Evolutionary conservation across 2,113 vertebrate genomes (phyloP), one percentile per base, ranked within the genome.

Genomic region (Siniperca knerii): DNA sequence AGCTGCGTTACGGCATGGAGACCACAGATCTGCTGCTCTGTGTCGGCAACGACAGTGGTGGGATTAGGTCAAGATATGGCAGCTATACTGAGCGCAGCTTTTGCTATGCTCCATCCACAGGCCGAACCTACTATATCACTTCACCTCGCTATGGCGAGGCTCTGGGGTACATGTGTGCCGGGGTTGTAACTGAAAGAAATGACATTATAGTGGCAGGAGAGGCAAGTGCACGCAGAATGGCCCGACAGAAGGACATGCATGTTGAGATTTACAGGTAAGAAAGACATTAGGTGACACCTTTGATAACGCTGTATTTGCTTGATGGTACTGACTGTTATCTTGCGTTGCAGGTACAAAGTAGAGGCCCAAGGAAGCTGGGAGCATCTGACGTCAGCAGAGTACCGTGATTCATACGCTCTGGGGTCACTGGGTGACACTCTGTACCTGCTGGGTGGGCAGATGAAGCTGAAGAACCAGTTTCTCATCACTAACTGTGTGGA

Each of bases 1-100:
- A 96, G 78, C 95, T 99, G 54, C 96, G 98, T 0, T 99, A 99
- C 0, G 98, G 98, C 87, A 99, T 99, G 98, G 98, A 99, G 94
- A 98, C 96, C 0, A 98, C 98, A 0, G 97, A 96, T 61, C 94
- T 99, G 75, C 94, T 99, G 64, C 97, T 99, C 57, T 99, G 98
- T 81, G 90, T 99, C 0, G 98, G 98, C 61, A 99, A 97, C 73
- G 97, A 98, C 23, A 86, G 96, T 1, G 92, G 94, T 0, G 98
- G 98, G n/a, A 97, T 99, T 81, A 95, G 97, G 66, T 98, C 98
- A 18, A 96, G 97, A 50, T 97, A 96, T 0, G 95, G 96, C 61
- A 98, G 82, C 93, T 99, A 96, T 1, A 90, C 95, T 0, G 98
- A 99, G n/a, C 96, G 96, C 67, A 99, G 97, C 81, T 99, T 99